Percentiles rank a stretch among this genome's conserved stretches.
Evolutionary conservation across 2,888 invertebrate genomes (phyloP).

Genomic region (Synanthedon myopaeformis): DNA sequence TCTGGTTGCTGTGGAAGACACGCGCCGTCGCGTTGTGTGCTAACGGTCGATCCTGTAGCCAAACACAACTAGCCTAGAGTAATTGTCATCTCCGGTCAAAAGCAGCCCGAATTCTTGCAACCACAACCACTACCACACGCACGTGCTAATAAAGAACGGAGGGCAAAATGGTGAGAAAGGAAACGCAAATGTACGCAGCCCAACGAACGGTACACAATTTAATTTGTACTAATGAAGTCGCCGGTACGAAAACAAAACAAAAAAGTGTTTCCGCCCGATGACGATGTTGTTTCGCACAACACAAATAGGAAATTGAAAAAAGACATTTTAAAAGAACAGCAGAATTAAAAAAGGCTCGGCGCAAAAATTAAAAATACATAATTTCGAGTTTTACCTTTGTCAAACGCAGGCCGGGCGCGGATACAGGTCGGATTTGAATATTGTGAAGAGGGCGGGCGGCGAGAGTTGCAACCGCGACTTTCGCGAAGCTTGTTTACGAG

Average conservation of each 20-base stretch:
- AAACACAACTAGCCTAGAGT: too few species aligned
- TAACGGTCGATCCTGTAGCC: conserved; percentile 77
- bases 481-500: too few species aligned
- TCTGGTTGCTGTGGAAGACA: conserved; percentile 92
- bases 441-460: too few species aligned
- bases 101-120: too few species aligned
- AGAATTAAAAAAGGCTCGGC: conserved; percentile 10
- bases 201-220: conserved; percentile 19
- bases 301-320: conserved; percentile 25
- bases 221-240: conserved; percentile 36
- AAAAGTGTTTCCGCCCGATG: conserved; percentile 23
- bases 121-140: too few species aligned
- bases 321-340: conserved; percentile 21
- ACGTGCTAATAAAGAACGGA: not conserved
- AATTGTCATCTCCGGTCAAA: too few species aligned
- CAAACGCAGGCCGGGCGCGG: conserved; percentile 1
- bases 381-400: conserved; percentile 9
- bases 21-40: conserved; percentile 89
- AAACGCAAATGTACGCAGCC: conserved; percentile 2
- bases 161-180: not conserved
- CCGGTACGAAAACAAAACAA: conserved; percentile 12
- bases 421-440: too few species aligned
- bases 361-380: conserved; percentile 8
- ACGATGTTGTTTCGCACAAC: conserved; percentile 19
- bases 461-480: too few species aligned